Conservation (phyloP, 2,888 invertebrate species). For the Ellobium chinense region DNA sequence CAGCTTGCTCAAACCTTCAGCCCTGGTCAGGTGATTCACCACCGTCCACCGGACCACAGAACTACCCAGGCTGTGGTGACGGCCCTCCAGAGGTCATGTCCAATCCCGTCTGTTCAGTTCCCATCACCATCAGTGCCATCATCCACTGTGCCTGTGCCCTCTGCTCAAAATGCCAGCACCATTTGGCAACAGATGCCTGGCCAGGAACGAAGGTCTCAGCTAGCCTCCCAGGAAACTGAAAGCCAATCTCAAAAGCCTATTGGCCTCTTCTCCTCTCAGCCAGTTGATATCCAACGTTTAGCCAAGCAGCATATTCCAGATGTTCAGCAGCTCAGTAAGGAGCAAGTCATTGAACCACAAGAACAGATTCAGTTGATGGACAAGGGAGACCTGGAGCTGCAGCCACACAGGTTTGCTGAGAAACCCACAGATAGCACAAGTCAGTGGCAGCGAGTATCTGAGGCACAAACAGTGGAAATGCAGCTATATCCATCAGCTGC, state of each 20-base stretch:
- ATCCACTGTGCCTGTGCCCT: background rate
- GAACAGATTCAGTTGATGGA: background rate
- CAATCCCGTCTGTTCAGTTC: background rate
- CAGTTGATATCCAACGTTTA: slow-evolving; percentile 1
- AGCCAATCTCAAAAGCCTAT: background rate
- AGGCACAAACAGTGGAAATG: background rate
- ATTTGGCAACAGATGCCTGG: slow-evolving; percentile 16
- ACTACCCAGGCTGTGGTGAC: background rate
- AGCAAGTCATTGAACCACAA: background rate
- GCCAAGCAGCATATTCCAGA: background rate
- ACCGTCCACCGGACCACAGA: slow-evolving; percentile 17
- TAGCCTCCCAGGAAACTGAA: background rate
- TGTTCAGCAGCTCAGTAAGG: background rate
- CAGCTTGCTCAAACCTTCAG: slow-evolving; percentile 16
- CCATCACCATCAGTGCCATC: background rate
- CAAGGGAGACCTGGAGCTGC: background rate
- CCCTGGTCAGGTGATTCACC: slow-evolving; percentile 39
- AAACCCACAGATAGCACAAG: background rate
- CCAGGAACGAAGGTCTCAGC: background rate
- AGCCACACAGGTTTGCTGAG: background rate
- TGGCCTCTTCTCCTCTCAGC: background rate
- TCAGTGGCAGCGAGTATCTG: background rate
- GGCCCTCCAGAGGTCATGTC: background rate
- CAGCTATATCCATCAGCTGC: slow-evolving; percentile 4
- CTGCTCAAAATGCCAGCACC: background rate